Conservation (phyloP, 2,888 invertebrate genomes). For the Sepioteuthis lessoniana region DNA sequence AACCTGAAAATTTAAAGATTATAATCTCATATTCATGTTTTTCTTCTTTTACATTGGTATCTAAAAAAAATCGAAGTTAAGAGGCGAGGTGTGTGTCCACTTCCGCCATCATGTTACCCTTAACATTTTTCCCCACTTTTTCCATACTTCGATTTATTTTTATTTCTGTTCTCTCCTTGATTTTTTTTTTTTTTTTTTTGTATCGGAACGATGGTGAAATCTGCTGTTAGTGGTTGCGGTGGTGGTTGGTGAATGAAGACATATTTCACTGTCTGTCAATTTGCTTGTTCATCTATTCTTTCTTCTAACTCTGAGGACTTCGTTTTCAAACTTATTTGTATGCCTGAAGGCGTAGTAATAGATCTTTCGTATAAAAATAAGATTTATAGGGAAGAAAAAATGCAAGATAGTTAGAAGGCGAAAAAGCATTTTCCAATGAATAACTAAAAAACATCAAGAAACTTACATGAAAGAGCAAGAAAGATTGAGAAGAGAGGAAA, state of each 20-base stretch:
- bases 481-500: neutral
- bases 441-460: neutral
- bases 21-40: neutral
- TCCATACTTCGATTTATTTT: neutral
- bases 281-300: neutral
- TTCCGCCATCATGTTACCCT: neutral
- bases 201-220: neutral
- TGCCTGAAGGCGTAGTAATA: conserved; percentile 15
- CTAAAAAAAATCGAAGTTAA: neutral
- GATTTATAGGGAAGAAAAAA: neutral
- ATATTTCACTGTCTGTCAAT: neutral
- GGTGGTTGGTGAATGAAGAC: neutral
- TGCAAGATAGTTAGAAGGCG: neutral
- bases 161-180: neutral
- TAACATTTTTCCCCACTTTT: neutral
- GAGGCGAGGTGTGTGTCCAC: neutral
- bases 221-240: too few relatives aligned
- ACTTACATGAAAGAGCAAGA: neutral
- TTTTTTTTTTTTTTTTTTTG: neutral
- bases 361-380: neutral
- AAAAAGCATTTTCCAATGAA: neutral
- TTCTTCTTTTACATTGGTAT: neutral
- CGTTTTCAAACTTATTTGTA: neutral
- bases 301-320: neutral
- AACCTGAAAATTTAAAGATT: neutral